A percentile compares a stretch with the other conserved stretches of the same genome.
These are phyloP conservation scores for Uromys caudimaculatus DNA, from an alignment of 2,797 vertebrate species.

Conservation along the genomic window DNA sequence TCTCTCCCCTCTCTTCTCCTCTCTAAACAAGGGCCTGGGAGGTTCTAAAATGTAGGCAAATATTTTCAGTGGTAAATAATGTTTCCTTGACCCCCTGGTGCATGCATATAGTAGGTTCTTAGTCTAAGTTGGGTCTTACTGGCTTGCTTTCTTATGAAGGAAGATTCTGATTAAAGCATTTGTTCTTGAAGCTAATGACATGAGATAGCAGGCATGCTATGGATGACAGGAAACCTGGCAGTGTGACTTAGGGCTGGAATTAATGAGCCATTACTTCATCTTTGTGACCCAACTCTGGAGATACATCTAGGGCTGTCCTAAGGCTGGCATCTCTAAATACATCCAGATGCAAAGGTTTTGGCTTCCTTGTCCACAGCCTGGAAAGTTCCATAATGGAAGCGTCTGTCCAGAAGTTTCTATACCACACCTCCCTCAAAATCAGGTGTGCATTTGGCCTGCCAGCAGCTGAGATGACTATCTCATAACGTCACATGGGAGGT, in stretches of 20 bases:
- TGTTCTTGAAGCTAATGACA: neutral
- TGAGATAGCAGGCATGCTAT: neutral
- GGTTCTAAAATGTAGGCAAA: constrained; percentile 3
- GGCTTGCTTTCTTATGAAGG: neutral
- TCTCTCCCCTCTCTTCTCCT: neutral
- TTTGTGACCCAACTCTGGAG: neutral
- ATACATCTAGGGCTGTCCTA: neutral
- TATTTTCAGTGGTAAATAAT: neutral
- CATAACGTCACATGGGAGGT: neutral
- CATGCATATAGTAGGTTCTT: neutral
- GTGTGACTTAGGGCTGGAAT: neutral
- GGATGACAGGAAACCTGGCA: neutral
- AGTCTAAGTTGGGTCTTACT: neutral
- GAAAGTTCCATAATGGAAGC: neutral
- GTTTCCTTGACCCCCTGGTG: neutral
- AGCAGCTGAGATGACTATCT: neutral
- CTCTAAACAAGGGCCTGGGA: neutral
- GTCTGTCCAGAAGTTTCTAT: neutral
- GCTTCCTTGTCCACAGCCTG: neutral
- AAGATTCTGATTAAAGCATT: constrained; percentile 12
- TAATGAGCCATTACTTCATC: neutral
- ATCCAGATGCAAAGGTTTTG: neutral
- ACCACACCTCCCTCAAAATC: neutral
- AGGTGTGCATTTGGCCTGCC: neutral
- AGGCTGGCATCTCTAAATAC: neutral